Conservation (phyloP, 2,113 vertebrate genomes). For the Xerus inauris region DNA sequence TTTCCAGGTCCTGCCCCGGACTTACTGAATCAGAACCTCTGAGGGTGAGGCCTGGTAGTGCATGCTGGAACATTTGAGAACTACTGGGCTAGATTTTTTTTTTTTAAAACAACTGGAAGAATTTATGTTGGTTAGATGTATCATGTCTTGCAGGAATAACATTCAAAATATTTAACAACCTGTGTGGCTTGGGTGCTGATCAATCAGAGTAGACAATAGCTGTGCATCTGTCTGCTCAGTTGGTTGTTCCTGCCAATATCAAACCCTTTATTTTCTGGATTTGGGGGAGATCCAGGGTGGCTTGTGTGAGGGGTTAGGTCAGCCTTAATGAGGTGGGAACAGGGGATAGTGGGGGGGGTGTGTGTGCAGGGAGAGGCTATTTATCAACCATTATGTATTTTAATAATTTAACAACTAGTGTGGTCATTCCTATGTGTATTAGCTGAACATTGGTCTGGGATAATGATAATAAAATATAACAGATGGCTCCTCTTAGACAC, state of each 20-base stretch:
- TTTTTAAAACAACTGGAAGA: background rate
- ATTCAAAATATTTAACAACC: background rate
- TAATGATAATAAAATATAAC: background rate
- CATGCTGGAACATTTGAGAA: background rate
- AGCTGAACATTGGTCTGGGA: background rate
- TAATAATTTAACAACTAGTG: background rate
- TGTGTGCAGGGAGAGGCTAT: background rate
- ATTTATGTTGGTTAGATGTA: background rate
- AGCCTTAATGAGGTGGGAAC: background rate
- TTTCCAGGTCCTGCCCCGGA: conserved; percentile 37
- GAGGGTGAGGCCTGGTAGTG: background rate
- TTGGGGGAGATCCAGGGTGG: background rate
- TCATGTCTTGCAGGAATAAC: background rate
- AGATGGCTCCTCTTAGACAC: background rate
- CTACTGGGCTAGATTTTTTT: background rate
- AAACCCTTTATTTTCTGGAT: background rate
- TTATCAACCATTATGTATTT: background rate
- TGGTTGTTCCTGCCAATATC: too few relatives aligned
- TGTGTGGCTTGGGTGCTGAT: background rate
- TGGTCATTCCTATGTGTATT: background rate
- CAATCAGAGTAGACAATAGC: background rate
- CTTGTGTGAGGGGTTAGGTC: background rate
- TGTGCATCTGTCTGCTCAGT: background rate
- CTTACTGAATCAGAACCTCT: conserved; percentile 14
- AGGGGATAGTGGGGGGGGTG: background rate